Evolutionary conservation across 2,888 invertebrate species (phyloP).

Genomic region (Aphrophora alni): DNA sequence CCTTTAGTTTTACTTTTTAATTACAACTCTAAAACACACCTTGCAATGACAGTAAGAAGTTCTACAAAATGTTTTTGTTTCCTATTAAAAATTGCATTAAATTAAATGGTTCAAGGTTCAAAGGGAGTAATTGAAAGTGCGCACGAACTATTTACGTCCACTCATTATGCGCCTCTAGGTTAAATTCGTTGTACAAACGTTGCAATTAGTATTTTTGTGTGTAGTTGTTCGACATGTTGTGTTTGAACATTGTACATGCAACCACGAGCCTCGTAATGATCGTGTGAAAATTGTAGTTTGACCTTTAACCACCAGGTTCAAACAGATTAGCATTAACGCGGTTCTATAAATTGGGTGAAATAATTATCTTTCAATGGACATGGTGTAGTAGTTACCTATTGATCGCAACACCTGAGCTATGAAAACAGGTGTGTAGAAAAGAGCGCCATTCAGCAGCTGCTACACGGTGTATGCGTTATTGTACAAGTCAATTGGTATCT

Average conservation of each 20-base stretch:
- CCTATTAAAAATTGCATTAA: too few species aligned
- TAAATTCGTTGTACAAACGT: too few species aligned
- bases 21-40: too few species aligned
- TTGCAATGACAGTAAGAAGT: too few species aligned
- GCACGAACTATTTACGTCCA: too few species aligned
- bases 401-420: not conserved
- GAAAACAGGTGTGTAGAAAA: constrained; percentile 7
- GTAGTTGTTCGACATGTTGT: not conserved
- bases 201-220: not conserved
- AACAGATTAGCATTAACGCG: not conserved
- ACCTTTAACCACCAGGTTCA: not conserved
- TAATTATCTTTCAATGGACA: not conserved
- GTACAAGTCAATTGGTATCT: too few species aligned
- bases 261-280: not conserved
- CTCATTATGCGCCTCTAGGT: too few species aligned
- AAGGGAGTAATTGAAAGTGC: too few species aligned
- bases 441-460: not conserved
- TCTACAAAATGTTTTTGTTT: too few species aligned
- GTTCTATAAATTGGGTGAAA: not conserved
- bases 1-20: too few species aligned
- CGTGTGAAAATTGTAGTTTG: not conserved
- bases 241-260: not conserved
- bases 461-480: not conserved
- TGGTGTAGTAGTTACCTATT: not conserved
- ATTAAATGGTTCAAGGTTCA: too few species aligned